Conservation (phyloP, 37 sponge, comb jelly and placozoan genomes). For the Geodia barretti region DNA sequence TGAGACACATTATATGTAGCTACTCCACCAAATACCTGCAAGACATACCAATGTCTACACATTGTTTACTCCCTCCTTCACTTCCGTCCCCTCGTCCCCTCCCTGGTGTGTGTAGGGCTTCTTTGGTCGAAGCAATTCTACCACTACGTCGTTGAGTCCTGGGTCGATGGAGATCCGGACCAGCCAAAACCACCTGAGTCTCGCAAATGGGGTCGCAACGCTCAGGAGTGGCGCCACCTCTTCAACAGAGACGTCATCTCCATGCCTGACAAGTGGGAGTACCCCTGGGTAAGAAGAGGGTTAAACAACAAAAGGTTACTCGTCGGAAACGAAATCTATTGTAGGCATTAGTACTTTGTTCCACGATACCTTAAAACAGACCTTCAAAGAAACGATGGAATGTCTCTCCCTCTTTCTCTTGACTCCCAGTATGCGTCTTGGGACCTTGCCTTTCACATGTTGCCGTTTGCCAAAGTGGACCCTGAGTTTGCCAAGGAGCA, state of each 20-base stretch:
- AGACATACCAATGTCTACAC: not conserved
- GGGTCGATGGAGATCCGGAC: conserved; percentile 88
- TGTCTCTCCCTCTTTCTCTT: not conserved
- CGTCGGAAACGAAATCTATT: not conserved
- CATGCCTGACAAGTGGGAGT: conserved; percentile 99
- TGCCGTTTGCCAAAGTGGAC: conserved; percentile 93
- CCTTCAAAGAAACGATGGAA: not conserved
- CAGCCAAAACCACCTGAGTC: conserved; percentile 39
- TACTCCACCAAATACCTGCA: no score
- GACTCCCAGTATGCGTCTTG: conserved; percentile 89
- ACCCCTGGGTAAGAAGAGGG: conserved; percentile 87
- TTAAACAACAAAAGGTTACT: not conserved
- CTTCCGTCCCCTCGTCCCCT: no score
- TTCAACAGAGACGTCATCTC: conserved; percentile 93
- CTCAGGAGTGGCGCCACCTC: conserved; percentile 90
- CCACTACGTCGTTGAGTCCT: conserved; percentile 90
- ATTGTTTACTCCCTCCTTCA: not conserved
- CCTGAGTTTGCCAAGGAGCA: conserved; percentile 94
- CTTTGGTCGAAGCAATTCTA: conserved; percentile 98
- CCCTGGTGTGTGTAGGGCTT: conserved; percentile 57
- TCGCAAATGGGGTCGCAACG: conserved; percentile 70
- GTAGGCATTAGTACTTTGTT: no score
- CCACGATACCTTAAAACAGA: no score
- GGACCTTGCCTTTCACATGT: conserved; percentile 98
- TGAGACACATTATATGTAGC: no score